A percentile compares a stretch with the other conserved stretches of the same genome.
phyloP scores from a whole-genome alignment of 2,888 invertebrate species.

The Microchrysa polita region DNA sequence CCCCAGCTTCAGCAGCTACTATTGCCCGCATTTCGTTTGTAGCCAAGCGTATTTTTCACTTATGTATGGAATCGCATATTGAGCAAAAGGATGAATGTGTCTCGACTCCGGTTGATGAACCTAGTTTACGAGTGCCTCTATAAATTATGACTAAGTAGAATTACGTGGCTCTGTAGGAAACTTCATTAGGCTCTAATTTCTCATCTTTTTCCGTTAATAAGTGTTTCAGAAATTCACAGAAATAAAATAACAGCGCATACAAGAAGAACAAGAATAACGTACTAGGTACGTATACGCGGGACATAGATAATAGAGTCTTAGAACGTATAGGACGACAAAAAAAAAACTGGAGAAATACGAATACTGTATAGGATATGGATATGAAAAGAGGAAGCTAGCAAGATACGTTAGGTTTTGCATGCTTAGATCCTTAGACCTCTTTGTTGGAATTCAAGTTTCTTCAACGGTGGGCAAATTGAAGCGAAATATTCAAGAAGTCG shows the following conservation, averaged over 20 bases:
- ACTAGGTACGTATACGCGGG: too few species aligned
- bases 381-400: not conserved
- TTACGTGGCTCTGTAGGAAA: constrained; percentile 42
- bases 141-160: constrained; percentile 46
- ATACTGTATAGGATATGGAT: not conserved
- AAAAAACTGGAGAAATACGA: not conserved
- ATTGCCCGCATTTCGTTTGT: too few species aligned
- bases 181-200: constrained; percentile 46
- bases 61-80: not conserved
- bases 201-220: constrained; percentile 42
- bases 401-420: constrained; percentile 24
- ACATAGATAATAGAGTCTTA: too few species aligned
- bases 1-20: too few species aligned
- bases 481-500: constrained; percentile 4
- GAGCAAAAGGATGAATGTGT: constrained; percentile 14
- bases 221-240: constrained; percentile 18
- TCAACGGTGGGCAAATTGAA: constrained; percentile 14
- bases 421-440: constrained; percentile 32
- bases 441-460: constrained; percentile 12
- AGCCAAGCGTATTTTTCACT: constrained; percentile 25
- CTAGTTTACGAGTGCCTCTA: constrained; percentile 40
- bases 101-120: constrained; percentile 45
- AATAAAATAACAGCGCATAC: not conserved
- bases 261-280: too few species aligned
- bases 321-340: too few species aligned